Conservation (phyloP, 2,113 vertebrate genomes). For the Tringa solitaria region DNA sequence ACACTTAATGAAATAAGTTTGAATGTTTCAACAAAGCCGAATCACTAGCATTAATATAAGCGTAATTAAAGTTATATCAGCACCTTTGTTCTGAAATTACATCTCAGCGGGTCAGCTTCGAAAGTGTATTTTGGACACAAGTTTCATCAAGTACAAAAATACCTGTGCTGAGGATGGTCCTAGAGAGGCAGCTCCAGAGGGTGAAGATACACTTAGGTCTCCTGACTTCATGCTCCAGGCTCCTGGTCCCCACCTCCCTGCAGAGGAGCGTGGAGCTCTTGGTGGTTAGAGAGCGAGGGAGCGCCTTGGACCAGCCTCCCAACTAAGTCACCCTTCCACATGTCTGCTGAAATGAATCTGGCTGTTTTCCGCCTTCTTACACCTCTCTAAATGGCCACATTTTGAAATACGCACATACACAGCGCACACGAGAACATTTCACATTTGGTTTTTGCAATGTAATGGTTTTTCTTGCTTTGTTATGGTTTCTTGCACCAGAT, state of each 20-base stretch:
- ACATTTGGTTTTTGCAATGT: conserved; percentile 1
- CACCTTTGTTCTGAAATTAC: background rate
- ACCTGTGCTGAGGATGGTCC: background rate
- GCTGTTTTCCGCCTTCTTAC: conserved; percentile 21
- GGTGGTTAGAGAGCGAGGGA: background rate
- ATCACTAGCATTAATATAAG: background rate
- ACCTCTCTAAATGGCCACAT: conserved; percentile 22
- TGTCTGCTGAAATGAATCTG: conserved; percentile 4
- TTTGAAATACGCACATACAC: background rate
- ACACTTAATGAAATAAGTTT: conserved; percentile 5
- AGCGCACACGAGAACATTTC: background rate
- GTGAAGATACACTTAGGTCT: background rate
- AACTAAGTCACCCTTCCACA: background rate
- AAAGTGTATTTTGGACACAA: background rate
- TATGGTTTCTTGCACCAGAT: conserved; percentile 40
- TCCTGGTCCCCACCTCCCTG: background rate
- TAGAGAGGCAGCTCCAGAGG: background rate
- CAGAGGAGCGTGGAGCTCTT: background rate
- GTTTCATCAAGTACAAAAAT: background rate
- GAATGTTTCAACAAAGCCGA: background rate
- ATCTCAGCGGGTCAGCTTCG: background rate
- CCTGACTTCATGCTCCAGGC: background rate
- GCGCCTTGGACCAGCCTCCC: background rate
- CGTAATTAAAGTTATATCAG: background rate
- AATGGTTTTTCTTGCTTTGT: conserved; percentile 39